Evolutionary conservation across 2,888 invertebrate species (phyloP).

Genomic region (Agriopis leucophaearia): DNA sequence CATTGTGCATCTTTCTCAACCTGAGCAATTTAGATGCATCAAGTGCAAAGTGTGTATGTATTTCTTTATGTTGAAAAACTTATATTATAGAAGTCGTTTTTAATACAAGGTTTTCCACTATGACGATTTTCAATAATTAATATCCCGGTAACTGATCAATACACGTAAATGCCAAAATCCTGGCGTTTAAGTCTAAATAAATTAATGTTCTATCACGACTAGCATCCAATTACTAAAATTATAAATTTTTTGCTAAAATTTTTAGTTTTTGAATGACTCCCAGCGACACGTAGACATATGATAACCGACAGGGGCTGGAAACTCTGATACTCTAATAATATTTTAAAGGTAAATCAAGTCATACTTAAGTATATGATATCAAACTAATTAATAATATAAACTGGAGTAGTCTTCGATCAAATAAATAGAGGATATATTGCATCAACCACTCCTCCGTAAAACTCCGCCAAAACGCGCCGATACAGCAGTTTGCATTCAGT

Average conservation of each 20-base stretch:
- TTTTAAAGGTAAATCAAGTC: neutral
- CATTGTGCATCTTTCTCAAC: too few species aligned
- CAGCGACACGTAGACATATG: constrained; percentile 12
- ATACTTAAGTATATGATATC: neutral
- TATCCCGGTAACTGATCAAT: neutral
- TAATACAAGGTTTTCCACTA: neutral
- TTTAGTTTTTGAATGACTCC: constrained; percentile 23
- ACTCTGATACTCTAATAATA: constrained; percentile 4
- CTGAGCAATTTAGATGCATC: too few species aligned
- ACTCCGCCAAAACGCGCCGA: too few species aligned
- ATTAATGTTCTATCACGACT: constrained; percentile 4
- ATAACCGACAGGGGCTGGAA: neutral
- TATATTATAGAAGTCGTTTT: too few species aligned
- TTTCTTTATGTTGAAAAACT: too few species aligned
- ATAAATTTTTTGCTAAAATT: constrained; percentile 19
- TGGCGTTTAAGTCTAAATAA: neutral
- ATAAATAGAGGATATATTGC: too few species aligned
- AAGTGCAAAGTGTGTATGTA: too few species aligned
- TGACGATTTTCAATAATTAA: neutral
- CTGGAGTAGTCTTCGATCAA: too few species aligned
- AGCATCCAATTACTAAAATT: constrained; percentile 7
- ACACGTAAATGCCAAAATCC: neutral
- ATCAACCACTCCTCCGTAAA: too few species aligned
- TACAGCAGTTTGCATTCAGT: too few species aligned
- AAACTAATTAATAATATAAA: too few species aligned